Conservation (phyloP, 2,888 invertebrate species). For the Noctua janthina region DNA sequence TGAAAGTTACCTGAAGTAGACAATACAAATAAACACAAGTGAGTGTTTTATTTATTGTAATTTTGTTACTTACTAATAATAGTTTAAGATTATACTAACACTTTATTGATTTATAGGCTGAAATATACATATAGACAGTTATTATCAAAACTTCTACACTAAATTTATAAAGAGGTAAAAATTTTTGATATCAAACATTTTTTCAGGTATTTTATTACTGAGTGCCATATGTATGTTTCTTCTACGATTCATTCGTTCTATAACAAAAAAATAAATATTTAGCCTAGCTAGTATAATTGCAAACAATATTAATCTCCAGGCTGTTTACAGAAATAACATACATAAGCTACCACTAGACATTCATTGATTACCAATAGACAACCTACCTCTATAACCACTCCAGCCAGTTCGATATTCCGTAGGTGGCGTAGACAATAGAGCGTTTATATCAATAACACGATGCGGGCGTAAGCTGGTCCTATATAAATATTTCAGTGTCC, state of each 20-base stretch:
- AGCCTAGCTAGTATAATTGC: neutral
- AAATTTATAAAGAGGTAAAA: too few relatives aligned
- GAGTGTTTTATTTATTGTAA: too few relatives aligned
- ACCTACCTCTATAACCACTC: conserved; percentile 2
- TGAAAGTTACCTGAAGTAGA: neutral
- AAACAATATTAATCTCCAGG: neutral
- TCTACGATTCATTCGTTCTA: neutral
- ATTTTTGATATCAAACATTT: too few relatives aligned
- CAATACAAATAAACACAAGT: neutral
- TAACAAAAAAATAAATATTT: neutral
- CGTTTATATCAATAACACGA: conserved; percentile 64
- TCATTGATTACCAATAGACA: conserved; percentile 17
- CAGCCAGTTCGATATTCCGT: conserved; percentile 33
- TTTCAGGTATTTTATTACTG: too few relatives aligned
- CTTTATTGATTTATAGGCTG: too few relatives aligned
- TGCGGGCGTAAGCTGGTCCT: conserved; percentile 63
- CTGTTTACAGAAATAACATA: neutral
- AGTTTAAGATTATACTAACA: too few relatives aligned
- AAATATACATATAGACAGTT: too few relatives aligned
- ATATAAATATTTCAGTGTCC: conserved; percentile 65
- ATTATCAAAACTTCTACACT: too few relatives aligned
- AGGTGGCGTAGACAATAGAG: conserved; percentile 42
- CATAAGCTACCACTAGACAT: neutral
- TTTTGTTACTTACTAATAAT: too few relatives aligned
- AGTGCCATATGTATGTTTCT: neutral